phyloP scores from a whole-genome alignment of 1,140 invertebrate genomes.

The Drosophila bipectinata region DNA sequence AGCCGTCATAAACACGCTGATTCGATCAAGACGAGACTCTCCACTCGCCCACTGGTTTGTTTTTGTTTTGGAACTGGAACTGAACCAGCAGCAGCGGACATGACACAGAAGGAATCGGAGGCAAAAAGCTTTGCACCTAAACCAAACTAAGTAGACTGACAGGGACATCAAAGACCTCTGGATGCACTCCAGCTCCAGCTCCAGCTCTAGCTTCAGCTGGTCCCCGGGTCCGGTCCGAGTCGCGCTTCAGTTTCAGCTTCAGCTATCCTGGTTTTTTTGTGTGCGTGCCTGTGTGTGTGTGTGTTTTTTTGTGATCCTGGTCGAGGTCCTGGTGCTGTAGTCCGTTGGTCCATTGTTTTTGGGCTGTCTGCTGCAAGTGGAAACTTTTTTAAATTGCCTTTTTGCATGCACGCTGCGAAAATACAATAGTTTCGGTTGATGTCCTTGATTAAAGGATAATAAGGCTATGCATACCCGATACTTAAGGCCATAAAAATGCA shows the following conservation, averaged over 20 bases:
- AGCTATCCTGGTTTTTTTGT: background rate
- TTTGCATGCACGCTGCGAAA: conserved; percentile 9
- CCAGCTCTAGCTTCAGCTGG: background rate
- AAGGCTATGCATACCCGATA: too few relatives aligned
- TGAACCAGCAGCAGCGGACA: background rate
- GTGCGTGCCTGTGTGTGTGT: too few relatives aligned
- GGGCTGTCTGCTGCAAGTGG: conserved; percentile 15
- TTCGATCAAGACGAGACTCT: conserved; percentile 7
- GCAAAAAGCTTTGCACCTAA: conserved; percentile 47
- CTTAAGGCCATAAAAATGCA: too few relatives aligned
- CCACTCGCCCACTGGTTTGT: background rate
- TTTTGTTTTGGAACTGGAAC: background rate
- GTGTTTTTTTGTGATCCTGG: conserved; percentile 1
- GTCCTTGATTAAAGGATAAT: too few relatives aligned
- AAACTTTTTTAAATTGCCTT: conserved; percentile 41
- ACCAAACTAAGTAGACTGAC: conserved; percentile 33
- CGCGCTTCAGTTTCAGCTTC: background rate
- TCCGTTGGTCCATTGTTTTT: background rate
- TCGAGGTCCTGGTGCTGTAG: background rate
- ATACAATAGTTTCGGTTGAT: background rate
- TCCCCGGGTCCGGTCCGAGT: background rate
- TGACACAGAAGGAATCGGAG: background rate
- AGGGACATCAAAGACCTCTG: background rate
- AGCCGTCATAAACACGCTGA: conserved; percentile 26
- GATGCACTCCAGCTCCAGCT: conserved; percentile 7